A percentile compares a stretch with the other conserved stretches of the same genome.
Evolutionary conservation across 2,888 invertebrate species (phyloP).

Genomic region (Petrolisthes cinctipes): DNA sequence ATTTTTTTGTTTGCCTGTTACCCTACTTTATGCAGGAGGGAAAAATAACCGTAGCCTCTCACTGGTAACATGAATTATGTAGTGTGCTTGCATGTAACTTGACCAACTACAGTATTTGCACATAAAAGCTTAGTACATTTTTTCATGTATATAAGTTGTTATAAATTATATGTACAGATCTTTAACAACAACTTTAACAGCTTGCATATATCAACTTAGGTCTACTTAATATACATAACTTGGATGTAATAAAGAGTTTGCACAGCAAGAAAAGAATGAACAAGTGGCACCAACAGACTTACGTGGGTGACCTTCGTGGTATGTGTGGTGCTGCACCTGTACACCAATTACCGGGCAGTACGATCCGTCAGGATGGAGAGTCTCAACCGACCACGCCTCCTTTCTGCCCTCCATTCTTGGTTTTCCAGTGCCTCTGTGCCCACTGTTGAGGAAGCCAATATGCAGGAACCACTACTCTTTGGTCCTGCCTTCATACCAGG

Average conservation of each 20-base stretch:
- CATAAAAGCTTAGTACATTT: no score
- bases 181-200: neutral
- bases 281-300: constrained; percentile 72
- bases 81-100: no score
- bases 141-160: no score
- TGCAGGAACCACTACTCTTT: constrained; percentile 79
- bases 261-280: constrained; percentile 8
- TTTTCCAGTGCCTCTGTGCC: constrained; percentile 76
- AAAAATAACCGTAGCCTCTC: no score
- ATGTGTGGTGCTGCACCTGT: constrained; percentile 84
- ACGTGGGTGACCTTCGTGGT: constrained; percentile 81
- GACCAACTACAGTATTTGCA: no score
- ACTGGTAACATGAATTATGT: no score
- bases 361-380: constrained; percentile 82
- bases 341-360: constrained; percentile 90
- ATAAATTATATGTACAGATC: no score
- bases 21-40: no score
- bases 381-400: constrained; percentile 84
- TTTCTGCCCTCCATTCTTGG: constrained; percentile 79
- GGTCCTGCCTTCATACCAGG: constrained; percentile 68
- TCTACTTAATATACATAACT: neutral
- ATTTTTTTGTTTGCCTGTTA: no score
- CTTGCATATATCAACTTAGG: neutral
- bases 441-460: constrained; percentile 78
- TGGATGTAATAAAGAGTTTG: neutral